phyloP scores from a whole-genome alignment of 2,113 vertebrate genomes.

The Phrynocephalus versicolor region DNA sequence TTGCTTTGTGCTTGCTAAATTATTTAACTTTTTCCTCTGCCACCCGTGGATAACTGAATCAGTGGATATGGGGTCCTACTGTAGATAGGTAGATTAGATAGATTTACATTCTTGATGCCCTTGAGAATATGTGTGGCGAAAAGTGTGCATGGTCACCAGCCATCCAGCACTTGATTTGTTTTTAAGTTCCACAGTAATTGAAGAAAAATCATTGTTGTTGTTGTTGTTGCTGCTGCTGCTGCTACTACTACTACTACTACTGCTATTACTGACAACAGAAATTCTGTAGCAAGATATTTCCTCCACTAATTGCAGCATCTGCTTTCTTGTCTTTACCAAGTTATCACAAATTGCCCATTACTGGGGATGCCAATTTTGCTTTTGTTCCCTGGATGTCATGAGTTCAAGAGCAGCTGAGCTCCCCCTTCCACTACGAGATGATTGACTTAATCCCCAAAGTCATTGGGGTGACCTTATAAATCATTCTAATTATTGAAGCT shows the following conservation, averaged over 20 bases:
- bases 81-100: no score
- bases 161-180: background rate
- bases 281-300: fast-evolving
- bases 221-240: background rate
- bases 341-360: background rate
- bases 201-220: no score
- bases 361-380: background rate
- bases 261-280: background rate
- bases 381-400: constrained; percentile 9
- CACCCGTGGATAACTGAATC: no score
- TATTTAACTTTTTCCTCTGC: no score
- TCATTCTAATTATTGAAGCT: constrained; percentile 67
- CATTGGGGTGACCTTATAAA: constrained; percentile 65
- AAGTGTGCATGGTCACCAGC: background rate
- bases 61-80: no score
- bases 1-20: no score
- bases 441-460: constrained; percentile 65
- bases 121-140: no score
- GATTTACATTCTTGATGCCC: no score
- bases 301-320: background rate
- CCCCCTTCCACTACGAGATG: constrained; percentile 14
- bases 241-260: background rate
- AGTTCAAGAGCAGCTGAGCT: constrained; percentile 40
- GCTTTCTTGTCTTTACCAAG: background rate
- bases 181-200: background rate